These are phyloP conservation scores for Exephanes ischioxanthus DNA, from an alignment of 2,888 invertebrate species.

Conservation along the genomic window DNA sequence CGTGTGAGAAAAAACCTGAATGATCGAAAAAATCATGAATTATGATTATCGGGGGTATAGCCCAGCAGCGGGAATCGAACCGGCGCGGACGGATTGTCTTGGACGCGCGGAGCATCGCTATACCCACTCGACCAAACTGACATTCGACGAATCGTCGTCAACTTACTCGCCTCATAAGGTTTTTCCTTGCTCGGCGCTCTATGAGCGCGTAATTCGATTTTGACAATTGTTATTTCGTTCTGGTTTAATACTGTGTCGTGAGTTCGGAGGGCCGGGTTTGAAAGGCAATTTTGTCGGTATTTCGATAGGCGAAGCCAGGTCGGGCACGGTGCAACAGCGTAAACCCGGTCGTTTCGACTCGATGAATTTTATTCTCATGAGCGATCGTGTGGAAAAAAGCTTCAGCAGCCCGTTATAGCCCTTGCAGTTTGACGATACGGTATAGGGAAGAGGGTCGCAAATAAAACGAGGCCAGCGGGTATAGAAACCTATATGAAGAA, in stretches of 20 bases:
- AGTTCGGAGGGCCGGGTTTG: not conserved
- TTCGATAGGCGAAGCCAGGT: constrained; percentile 46
- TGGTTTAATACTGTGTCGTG: not conserved
- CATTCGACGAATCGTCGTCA: not conserved
- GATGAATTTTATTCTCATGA: constrained; percentile 68
- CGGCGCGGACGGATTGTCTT: constrained; percentile 33
- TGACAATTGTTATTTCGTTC: not conserved
- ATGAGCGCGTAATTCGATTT: not conserved
- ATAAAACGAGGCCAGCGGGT: constrained; percentile 62
- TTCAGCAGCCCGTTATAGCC: constrained; percentile 43
- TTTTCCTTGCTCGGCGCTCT: not conserved
- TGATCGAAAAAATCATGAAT: not conserved
- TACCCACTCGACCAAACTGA: constrained; percentile 72
- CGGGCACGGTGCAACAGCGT: constrained; percentile 41
- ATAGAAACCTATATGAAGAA: not conserved
- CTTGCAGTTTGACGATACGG: constrained; percentile 58
- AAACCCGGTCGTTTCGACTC: constrained; percentile 61
- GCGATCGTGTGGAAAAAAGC: constrained; percentile 66
- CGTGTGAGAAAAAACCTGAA: constrained; percentile 69
- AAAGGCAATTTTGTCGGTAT: constrained; percentile 22
- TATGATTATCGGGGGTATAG: constrained; percentile 9
- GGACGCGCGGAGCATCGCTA: constrained; percentile 37
- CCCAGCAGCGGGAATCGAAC: constrained; percentile 71
- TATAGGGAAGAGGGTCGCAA: constrained; percentile 55
- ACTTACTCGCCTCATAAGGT: not conserved